A percentile compares a stretch with the other conserved stretches of the same genome.
Evolutionary conservation across 2,888 invertebrate species (phyloP).

Genomic region (Cetonia aurata): DNA sequence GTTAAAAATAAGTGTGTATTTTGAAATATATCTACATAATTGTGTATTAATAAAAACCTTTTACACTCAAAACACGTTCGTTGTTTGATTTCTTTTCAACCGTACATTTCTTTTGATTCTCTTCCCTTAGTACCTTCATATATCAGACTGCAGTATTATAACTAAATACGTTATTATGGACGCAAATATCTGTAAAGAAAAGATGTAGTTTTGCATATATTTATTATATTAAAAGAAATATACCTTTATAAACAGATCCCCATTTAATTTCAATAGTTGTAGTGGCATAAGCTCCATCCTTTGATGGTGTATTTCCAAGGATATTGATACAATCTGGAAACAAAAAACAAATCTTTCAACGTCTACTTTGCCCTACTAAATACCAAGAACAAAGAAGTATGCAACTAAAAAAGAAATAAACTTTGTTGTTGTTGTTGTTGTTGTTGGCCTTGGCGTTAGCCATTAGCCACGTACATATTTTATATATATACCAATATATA

Average conservation of each 20-base stretch:
- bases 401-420: too few species aligned
- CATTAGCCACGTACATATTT: too few species aligned
- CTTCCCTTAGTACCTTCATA: background rate
- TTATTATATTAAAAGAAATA: too few species aligned
- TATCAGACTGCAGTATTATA: conserved; percentile 22
- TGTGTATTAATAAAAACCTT: conserved; percentile 37
- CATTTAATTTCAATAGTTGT: conserved; percentile 16
- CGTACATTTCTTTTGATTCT: background rate
- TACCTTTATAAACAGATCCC: conserved; percentile 16
- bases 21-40: conserved; percentile 38
- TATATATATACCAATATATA: too few species aligned
- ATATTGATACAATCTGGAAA: conserved; percentile 20
- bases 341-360: too few species aligned
- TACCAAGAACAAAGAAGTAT: too few species aligned
- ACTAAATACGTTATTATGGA: conserved; percentile 22
- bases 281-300: conserved; percentile 1
- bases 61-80: conserved; percentile 21
- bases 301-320: conserved; percentile 16
- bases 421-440: too few species aligned
- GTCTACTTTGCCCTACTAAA: too few species aligned
- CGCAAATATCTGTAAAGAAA: conserved; percentile 18
- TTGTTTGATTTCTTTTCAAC: background rate
- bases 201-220: background rate
- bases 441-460: too few species aligned
- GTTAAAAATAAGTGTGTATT: conserved; percentile 28